Conservation (phyloP, 2,888 invertebrate species). For the Drosophila pseudotakahashii region DNA sequence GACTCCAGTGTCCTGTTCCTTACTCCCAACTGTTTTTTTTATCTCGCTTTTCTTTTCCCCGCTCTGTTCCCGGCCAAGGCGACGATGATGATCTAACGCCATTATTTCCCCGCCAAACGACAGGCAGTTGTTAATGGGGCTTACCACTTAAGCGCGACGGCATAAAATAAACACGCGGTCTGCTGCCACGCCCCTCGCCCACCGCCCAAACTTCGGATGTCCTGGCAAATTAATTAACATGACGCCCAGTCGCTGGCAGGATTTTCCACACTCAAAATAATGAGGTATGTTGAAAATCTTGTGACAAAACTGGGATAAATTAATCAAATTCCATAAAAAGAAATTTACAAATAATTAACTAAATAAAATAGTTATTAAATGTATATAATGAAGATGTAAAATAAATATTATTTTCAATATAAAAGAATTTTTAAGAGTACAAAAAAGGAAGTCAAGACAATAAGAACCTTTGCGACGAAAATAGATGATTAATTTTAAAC, state of each 20-base stretch:
- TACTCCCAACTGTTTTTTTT: constrained; percentile 1
- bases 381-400: no score
- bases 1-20: constrained; percentile 39
- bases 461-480: no score
- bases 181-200: constrained; percentile 7
- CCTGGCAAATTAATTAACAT: constrained; percentile 81
- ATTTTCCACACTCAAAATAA: constrained; percentile 27
- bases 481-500: no score
- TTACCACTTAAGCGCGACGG: constrained; percentile 79
- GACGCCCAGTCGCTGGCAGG: constrained; percentile 59
- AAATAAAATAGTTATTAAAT: not conserved
- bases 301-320: not conserved
- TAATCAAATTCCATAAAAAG: not conserved
- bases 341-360: no score
- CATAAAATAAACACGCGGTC: constrained; percentile 77
- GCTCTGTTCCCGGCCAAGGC: constrained; percentile 49
- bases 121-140: constrained; percentile 81
- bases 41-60: no score
- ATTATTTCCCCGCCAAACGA: constrained; percentile 75
- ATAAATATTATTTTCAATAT: no score
- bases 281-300: not conserved
- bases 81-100: constrained; percentile 80
- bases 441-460: not conserved
- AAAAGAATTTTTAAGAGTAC: no score
- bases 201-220: constrained; percentile 56